Evolutionary conservation across 1,140 invertebrate genomes (phyloP).

Genomic region (Megathymus violae): DNA sequence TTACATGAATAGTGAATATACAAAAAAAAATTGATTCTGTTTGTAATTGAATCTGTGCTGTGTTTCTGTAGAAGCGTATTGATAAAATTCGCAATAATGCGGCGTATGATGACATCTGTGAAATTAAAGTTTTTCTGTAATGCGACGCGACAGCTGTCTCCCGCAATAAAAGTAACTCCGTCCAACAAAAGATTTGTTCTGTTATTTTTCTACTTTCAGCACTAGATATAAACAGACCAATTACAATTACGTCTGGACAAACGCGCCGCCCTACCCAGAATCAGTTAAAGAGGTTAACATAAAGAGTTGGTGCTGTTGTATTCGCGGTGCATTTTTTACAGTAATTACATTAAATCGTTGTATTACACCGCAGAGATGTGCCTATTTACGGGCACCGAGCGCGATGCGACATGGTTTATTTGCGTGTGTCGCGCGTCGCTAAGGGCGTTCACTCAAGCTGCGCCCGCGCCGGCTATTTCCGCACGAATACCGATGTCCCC

Average conservation of each 20-base stretch:
- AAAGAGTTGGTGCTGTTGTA: slow-evolving; percentile 6
- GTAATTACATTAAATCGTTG: slow-evolving; percentile 43
- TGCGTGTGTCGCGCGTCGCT: slow-evolving; percentile 69
- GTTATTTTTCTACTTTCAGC: too few relatives aligned
- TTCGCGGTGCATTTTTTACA: slow-evolving; percentile 31
- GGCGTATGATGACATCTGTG: slow-evolving; percentile 10
- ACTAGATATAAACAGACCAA: slow-evolving; percentile 14
- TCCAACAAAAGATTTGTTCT: slow-evolving; percentile 4
- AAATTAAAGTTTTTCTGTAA: slow-evolving; percentile 26
- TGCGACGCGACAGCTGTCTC: slow-evolving; percentile 22
- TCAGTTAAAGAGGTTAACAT: slow-evolving; percentile 33
- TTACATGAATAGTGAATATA: too few relatives aligned
- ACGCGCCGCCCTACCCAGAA: slow-evolving; percentile 22
- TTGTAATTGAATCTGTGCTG: too few relatives aligned
- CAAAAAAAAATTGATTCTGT: too few relatives aligned
- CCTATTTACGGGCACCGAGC: slow-evolving; percentile 57
- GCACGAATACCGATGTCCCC: slow-evolving; percentile 43
- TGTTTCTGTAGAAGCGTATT: slow-evolving; percentile 1
- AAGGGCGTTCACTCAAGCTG: slow-evolving; percentile 67
- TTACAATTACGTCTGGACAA: slow-evolving; percentile 33
- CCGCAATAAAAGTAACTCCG: slow-evolving; percentile 21
- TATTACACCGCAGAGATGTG: slow-evolving; percentile 38
- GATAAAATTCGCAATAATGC: slow-evolving; percentile 6
- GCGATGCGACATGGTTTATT: slow-evolving; percentile 61
- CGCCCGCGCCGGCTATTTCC: slow-evolving; percentile 45